Percentiles rank a stretch among this genome's conserved stretches.
These are phyloP conservation scores for Saccostrea echinata DNA, from an alignment of 1,140 invertebrate genomes.

Conservation along the genomic window DNA sequence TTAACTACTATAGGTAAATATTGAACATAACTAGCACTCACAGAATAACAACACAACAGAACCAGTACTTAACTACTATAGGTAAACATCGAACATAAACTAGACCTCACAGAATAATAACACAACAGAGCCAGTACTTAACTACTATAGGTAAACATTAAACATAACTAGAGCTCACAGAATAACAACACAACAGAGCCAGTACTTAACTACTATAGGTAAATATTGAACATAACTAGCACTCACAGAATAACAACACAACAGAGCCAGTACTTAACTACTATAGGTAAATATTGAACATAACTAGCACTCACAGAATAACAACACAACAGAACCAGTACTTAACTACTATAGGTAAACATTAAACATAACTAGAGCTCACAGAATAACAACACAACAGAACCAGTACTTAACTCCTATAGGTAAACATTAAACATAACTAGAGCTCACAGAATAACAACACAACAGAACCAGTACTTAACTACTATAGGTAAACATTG, in stretches of 20 bases:
- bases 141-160: constrained; percentile 70
- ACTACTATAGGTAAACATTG: constrained; percentile 87
- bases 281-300: constrained; percentile 83
- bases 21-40: no score
- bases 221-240: no score
- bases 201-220: neutral
- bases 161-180: no score
- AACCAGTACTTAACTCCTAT: neutral
- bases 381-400: neutral
- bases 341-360: neutral
- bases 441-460: constrained; percentile 77
- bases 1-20: no score
- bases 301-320: no score
- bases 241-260: no score
- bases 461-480: constrained; percentile 91
- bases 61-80: neutral
- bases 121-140: neutral
- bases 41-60: constrained; percentile 89
- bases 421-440: constrained; percentile 69
- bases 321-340: no score
- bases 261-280: constrained; percentile 92
- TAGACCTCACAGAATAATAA: neutral
- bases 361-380: no score
- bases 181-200: no score
- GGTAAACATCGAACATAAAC: neutral